Percentiles rank a stretch among this genome's conserved stretches.
Evolutionary conservation across 2,797 vertebrate genomes (phyloP).

Genomic region (Acanthornis magna): DNA sequence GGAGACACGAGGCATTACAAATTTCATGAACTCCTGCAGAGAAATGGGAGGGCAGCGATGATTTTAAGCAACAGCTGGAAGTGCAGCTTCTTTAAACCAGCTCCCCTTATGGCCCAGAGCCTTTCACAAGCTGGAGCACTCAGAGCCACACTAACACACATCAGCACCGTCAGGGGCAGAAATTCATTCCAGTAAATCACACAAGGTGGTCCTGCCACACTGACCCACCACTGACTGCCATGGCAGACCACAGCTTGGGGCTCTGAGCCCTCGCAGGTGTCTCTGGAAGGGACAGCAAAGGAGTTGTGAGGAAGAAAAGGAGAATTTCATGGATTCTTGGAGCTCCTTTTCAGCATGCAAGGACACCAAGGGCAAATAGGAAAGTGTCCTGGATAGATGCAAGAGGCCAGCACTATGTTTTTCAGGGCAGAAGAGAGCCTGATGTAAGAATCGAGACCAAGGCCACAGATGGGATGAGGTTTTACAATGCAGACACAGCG

Average conservation of each 20-base stretch:
- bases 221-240: not conserved
- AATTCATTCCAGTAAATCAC: not conserved
- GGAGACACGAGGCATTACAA: not conserved
- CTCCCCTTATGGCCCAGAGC: not conserved
- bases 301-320: not conserved
- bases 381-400: not conserved
- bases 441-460: not conserved
- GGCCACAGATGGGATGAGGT: not conserved
- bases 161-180: not conserved
- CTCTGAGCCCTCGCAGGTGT: not conserved
- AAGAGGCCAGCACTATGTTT: not conserved
- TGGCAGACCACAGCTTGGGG: fast-evolving
- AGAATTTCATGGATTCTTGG: not conserved
- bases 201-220: not conserved
- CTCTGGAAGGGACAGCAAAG: not conserved
- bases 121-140: not conserved
- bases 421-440: not conserved
- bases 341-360: not conserved
- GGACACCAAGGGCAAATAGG: not conserved
- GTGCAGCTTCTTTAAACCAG: not conserved
- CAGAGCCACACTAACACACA: not conserved
- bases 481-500: not conserved
- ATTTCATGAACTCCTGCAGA: not conserved
- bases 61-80: not conserved
- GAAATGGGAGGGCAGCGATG: not conserved